These are phyloP conservation scores for Gorsachius magnificus DNA, from an alignment of 2,797 vertebrate species.

Conservation along the genomic window DNA sequence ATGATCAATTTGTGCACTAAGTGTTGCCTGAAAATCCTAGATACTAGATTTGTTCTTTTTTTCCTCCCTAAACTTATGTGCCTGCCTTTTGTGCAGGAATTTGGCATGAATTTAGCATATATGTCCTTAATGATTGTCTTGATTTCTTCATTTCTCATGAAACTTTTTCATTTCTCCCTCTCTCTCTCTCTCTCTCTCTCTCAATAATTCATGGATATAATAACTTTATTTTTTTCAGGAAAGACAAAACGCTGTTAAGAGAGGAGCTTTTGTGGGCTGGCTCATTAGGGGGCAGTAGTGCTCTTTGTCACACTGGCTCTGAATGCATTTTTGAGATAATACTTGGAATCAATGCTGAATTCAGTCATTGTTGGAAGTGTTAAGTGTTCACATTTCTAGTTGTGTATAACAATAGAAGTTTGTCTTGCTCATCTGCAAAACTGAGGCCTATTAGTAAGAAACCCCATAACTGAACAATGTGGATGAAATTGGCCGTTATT, in stretches of 20 bases:
- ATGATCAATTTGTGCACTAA: neutral
- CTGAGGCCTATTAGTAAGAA: conserved; percentile 61
- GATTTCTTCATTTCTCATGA: neutral
- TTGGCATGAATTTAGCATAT: neutral
- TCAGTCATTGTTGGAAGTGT: conserved; percentile 60
- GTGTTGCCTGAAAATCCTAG: neutral
- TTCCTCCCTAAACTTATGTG: neutral
- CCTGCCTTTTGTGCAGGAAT: neutral
- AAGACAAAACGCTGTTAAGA: neutral
- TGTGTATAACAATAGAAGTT: conserved; percentile 61
- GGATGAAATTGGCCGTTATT: conserved; percentile 46
- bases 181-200: too few species aligned
- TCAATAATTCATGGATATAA: neutral
- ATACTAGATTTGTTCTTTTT: neutral
- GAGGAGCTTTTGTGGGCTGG: neutral
- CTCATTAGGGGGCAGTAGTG: conserved; percentile 77
- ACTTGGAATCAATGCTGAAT: conserved; percentile 62
- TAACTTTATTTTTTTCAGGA: neutral
- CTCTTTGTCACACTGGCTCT: conserved; percentile 36
- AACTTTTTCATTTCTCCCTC: neutral
- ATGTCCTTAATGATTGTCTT: neutral
- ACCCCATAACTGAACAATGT: conserved; percentile 8
- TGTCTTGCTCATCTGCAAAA: conserved; percentile 56
- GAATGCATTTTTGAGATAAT: conserved; percentile 27
- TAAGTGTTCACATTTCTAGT: conserved; percentile 75